These are phyloP conservation scores for Xenus cinereus DNA, from an alignment of 2,113 vertebrate species.

Conservation along the genomic window DNA sequence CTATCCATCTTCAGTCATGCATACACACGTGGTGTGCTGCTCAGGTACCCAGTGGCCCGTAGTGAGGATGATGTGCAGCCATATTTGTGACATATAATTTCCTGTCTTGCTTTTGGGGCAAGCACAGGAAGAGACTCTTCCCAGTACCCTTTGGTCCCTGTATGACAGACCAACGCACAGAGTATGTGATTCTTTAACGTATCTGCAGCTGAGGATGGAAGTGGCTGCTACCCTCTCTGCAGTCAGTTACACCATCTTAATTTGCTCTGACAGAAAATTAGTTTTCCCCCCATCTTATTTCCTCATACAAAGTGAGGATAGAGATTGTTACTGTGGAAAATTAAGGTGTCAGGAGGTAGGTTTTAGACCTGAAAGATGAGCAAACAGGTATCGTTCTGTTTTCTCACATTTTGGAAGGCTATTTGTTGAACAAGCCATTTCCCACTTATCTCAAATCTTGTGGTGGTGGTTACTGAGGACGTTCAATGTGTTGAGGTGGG, in stretches of 20 bases:
- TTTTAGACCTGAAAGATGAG: neutral
- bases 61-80: neutral
- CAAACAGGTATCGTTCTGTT: neutral
- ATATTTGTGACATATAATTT: neutral
- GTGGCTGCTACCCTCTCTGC: neutral
- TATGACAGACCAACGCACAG: neutral
- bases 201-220: neutral
- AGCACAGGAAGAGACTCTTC: neutral
- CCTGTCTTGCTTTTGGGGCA: neutral
- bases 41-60: neutral
- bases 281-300: neutral
- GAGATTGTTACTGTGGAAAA: neutral
- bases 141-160: neutral
- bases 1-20: neutral
- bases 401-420: neutral
- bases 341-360: neutral
- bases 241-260: neutral
- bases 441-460: neutral
- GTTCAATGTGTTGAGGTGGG: neutral
- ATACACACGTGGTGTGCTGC: neutral
- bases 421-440: neutral
- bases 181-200: neutral
- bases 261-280: constrained; percentile 18
- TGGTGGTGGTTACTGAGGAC: neutral
- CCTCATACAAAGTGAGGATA: neutral